phyloP scores from a whole-genome alignment of 53 echinoderm and acorn worm genomes.

The Crossaster papposus region DNA sequence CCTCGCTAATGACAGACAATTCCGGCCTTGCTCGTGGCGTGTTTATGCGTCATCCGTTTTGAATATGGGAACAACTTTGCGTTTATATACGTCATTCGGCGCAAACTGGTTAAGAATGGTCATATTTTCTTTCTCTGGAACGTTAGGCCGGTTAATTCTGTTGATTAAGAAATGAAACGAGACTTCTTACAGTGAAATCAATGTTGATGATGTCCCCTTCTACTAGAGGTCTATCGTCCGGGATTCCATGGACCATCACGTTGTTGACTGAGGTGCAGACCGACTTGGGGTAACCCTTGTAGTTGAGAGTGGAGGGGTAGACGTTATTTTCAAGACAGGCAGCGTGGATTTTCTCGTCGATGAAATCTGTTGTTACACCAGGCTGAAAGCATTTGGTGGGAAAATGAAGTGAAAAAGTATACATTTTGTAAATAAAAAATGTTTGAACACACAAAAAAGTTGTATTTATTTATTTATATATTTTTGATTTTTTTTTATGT shows the following conservation, averaged over 20 bases:
- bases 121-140: too few relatives aligned
- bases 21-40: too few relatives aligned
- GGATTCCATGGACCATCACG: constrained; percentile 93
- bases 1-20: too few relatives aligned
- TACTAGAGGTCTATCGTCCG: constrained; percentile 83
- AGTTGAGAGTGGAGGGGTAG: constrained; percentile 94
- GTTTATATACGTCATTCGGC: too few relatives aligned
- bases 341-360: constrained; percentile 83
- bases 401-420: neutral
- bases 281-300: constrained; percentile 91
- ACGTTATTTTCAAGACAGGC: constrained; percentile 83
- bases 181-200: constrained; percentile 84
- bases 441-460: neutral
- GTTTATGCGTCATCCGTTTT: too few relatives aligned
- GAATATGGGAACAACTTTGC: too few relatives aligned
- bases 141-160: too few relatives aligned
- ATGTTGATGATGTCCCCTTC: constrained; percentile 93
- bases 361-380: constrained; percentile 91
- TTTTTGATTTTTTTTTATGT: too few relatives aligned
- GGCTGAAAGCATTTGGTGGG: constrained; percentile 58
- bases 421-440: neutral
- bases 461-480: too few relatives aligned
- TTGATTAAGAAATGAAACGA: neutral
- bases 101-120: too few relatives aligned
- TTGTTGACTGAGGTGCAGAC: constrained; percentile 99